Evolutionary conservation across 2,113 vertebrate genomes (phyloP).

Genomic region (pig (Sus scrofa)): T2T-Sscrofa CM000812.6:134894501-134895000

Average conservation of each 20-base stretch:
- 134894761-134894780: neutral
- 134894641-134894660: neutral
- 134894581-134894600: neutral
- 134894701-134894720: neutral
- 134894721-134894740: neutral
- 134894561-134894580: neutral
- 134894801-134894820: neutral
- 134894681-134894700: neutral
- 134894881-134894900: neutral
- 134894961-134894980: neutral
- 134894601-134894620: neutral
- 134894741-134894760: neutral
- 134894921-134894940: neutral
- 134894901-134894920: neutral
- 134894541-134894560: neutral
- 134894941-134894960: neutral
- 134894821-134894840: neutral
- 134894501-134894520: neutral
- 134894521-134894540: neutral
- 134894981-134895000: too few relatives aligned
- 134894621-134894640: neutral
- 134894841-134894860: neutral
- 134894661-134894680: neutral
- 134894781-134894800: neutral
- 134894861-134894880: neutral